These are phyloP conservation scores for Pterostichus niger DNA, from an alignment of 2,888 invertebrate genomes.

Conservation along the genomic window DNA sequence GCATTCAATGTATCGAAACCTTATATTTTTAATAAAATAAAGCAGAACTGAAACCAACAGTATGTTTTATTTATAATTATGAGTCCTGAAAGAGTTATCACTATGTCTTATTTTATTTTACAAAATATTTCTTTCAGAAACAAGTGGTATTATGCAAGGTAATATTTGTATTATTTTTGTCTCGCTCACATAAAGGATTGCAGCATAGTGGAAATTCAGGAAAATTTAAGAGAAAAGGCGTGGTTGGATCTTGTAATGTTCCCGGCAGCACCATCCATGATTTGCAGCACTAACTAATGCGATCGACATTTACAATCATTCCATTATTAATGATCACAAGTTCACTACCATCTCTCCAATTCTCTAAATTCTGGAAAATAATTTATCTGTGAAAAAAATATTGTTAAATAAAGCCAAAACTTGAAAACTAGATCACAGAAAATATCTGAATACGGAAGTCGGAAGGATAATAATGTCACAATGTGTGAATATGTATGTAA, in stretches of 20 bases:
- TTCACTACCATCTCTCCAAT: slow-evolving; percentile 12
- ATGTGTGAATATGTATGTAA: slow-evolving; percentile 28
- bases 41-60: too few species aligned
- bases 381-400: slow-evolving; percentile 11
- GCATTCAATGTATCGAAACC: too few species aligned
- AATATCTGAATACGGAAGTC: background rate
- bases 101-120: too few species aligned
- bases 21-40: too few species aligned
- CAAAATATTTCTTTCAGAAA: too few species aligned
- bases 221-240: slow-evolving; percentile 45
- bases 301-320: slow-evolving; percentile 58
- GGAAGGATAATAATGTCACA: too few species aligned
- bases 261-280: slow-evolving; percentile 26
- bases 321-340: slow-evolving; percentile 47
- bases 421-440: background rate
- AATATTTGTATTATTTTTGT: too few species aligned
- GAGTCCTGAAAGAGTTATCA: too few species aligned
- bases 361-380: background rate
- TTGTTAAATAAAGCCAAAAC: background rate
- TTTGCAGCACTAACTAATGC: slow-evolving; percentile 56
- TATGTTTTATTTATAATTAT: too few species aligned
- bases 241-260: slow-evolving; percentile 42
- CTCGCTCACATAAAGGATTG: background rate
- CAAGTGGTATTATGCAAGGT: background rate
- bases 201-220: slow-evolving; percentile 7